A percentile compares a stretch with the other conserved stretches of the same genome.
phyloP scores from a whole-genome alignment of 1,140 invertebrate species.

The Neuroterus valhalla region DNA sequence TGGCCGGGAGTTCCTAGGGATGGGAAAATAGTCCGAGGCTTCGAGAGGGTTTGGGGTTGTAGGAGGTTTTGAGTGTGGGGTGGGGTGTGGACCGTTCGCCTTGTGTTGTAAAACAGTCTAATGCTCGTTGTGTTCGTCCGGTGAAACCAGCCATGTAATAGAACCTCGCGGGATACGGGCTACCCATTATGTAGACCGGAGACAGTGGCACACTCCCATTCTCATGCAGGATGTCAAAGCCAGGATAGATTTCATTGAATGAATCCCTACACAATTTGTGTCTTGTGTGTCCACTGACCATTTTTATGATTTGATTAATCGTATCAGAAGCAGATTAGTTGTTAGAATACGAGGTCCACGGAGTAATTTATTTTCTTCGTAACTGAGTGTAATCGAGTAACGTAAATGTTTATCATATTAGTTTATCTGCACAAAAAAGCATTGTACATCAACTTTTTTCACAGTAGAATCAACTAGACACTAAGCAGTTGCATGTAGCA shows the following conservation, averaged over 20 bases:
- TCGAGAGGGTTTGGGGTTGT: slow-evolving; percentile 41
- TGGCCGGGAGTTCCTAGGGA: neutral
- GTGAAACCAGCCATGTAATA: slow-evolving; percentile 71
- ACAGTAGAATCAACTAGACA: too few species aligned
- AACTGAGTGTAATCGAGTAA: too few species aligned
- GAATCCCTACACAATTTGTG: neutral
- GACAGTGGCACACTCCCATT: slow-evolving; percentile 42
- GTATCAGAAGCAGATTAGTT: neutral
- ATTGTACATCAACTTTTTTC: too few species aligned
- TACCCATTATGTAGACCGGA: slow-evolving; percentile 45
- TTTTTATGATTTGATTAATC: neutral
- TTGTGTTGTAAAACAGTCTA: slow-evolving; percentile 39
- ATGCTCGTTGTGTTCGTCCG: slow-evolving; percentile 66
- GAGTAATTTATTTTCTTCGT: too few species aligned
- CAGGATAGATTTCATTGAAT: slow-evolving; percentile 16
- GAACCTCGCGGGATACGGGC: slow-evolving; percentile 64
- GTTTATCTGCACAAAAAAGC: too few species aligned
- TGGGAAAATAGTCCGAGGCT: slow-evolving; percentile 22
- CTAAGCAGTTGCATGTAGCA: too few species aligned
- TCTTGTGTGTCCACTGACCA: neutral
- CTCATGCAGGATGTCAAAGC: slow-evolving; percentile 48
- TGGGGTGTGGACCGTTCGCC: slow-evolving; percentile 31
- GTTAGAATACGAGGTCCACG: too few species aligned
- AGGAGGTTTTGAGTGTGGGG: slow-evolving; percentile 42
- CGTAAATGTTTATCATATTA: too few species aligned